Evolutionary conservation across 2,113 vertebrate genomes (phyloP), one percentile per base, ranked within the genome.

Genomic region (Poeciliopsis prolifica): DNA sequence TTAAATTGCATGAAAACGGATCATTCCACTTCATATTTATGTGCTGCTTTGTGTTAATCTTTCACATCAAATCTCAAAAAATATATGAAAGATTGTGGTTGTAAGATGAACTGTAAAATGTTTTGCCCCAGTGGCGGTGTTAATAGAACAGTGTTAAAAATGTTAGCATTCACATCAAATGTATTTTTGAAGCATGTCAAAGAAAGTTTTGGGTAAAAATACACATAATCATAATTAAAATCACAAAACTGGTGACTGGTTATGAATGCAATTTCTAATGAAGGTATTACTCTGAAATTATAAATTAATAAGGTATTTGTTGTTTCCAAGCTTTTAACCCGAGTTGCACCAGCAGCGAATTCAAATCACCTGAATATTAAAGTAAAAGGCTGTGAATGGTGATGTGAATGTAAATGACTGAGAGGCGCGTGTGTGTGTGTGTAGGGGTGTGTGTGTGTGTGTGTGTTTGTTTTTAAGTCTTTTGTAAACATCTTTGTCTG

Each of bases 301-400:
- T 84, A 44, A 82, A 86, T 82, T 19, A 84, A 81, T 58, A 58
- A 24, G 66, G 70, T 76, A 77, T 79, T 28, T 30, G 61, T 54
- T 68, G 74, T 65, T 78, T 73, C 74, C 60, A 68, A 79, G 73
- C 73, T 81, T 75, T 84, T 86, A 62, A 79, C 83, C 70, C 70
- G 69, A 70, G 78, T 66, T 11, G 74, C 71, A 70, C 71, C 65
- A 26, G 58, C 4, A 15, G 72, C 67, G 76, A 75, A 24, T 51
- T 76, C 28, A 33, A 64, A 78, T 80, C 19, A 26, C 30, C 63
- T 30, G 12, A 68, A 70, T 60, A 76, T 84, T 68, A 42, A 77
- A 77, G 75, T 61, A 33, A 28, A 28, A 28, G 0, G 58, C 30
- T 72, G 31, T 12, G 28, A 58, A 72, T 7, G 3, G 3, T 31